Percentiles rank a stretch among this genome's conserved stretches.
Conservation (phyloP, 2,113 vertebrate species). For the Accipiter virgatus region DNA sequence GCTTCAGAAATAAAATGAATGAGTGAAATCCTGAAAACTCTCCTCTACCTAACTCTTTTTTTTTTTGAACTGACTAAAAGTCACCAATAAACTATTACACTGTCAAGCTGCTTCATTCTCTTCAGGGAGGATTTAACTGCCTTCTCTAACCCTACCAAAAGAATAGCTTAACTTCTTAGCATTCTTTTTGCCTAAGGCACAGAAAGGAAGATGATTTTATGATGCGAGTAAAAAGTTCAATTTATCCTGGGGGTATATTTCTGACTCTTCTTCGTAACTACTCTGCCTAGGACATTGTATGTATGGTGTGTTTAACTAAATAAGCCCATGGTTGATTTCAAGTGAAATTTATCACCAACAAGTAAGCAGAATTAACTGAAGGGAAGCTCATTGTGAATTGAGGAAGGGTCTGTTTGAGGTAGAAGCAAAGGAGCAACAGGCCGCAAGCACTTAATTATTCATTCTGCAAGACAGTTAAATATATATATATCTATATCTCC, state of each 20-base stretch:
- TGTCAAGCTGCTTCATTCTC: neutral
- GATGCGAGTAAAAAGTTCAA: conserved; percentile 16
- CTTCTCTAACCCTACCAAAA: neutral
- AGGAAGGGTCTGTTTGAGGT: neutral
- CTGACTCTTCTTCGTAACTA: neutral
- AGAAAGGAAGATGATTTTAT: conserved; percentile 28
- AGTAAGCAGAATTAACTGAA: conserved; percentile 24
- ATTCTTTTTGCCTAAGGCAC: conserved; percentile 49
- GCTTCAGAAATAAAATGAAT: neutral
- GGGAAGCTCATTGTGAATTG: conserved; percentile 31
- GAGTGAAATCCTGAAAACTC: neutral
- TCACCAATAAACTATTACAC: neutral
- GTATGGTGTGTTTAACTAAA: conserved; percentile 45
- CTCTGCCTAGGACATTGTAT: neutral
- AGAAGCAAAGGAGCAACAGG: neutral
- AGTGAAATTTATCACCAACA: conserved; percentile 12
- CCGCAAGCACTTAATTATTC: neutral
- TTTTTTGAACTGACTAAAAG: neutral
- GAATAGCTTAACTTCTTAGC: conserved; percentile 12
- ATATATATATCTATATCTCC: neutral
- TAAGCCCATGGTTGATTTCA: conserved; percentile 34
- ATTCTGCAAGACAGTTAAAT: neutral
- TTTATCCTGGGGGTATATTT: conserved; percentile 47
- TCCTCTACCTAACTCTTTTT: neutral
- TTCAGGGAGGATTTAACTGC: neutral